phyloP scores from a whole-genome alignment of 2,888 invertebrate species.

The Pecten maximus region DNA sequence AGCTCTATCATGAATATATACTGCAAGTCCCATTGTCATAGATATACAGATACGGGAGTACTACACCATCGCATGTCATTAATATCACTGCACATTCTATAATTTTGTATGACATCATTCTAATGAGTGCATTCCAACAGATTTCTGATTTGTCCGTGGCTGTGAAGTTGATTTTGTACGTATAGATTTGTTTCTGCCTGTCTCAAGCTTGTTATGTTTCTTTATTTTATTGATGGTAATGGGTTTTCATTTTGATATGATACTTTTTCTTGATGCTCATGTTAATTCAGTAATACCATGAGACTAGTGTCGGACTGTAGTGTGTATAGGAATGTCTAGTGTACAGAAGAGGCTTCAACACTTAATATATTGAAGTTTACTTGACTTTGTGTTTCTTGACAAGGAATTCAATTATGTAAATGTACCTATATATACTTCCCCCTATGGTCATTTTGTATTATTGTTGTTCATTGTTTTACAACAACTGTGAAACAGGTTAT shows the following conservation, averaged over 20 bases:
- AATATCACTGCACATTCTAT: no score
- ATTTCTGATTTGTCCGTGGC: background rate
- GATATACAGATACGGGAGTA: background rate
- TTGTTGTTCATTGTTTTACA: no score
- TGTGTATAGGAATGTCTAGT: no score
- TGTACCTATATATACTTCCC: no score
- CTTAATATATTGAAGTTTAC: no score
- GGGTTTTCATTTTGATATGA: background rate
- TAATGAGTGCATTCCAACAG: background rate
- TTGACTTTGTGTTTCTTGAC: no score
- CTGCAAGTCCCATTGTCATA: background rate
- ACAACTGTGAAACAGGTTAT: no score
- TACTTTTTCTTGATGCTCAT: background rate
- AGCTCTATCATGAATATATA: background rate
- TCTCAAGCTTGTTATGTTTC: background rate
- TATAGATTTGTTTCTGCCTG: background rate
- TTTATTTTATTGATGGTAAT: background rate
- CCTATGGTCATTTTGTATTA: no score
- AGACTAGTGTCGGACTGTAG: no score
- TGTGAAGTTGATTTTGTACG: background rate
- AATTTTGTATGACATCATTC: background rate
- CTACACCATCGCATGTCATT: no score
- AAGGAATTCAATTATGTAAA: no score
- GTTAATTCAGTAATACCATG: background rate
- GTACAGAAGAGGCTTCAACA: no score